Evolutionary conservation across 2,888 invertebrate species (phyloP).

Genomic region (Sphinx pinastri): DNA sequence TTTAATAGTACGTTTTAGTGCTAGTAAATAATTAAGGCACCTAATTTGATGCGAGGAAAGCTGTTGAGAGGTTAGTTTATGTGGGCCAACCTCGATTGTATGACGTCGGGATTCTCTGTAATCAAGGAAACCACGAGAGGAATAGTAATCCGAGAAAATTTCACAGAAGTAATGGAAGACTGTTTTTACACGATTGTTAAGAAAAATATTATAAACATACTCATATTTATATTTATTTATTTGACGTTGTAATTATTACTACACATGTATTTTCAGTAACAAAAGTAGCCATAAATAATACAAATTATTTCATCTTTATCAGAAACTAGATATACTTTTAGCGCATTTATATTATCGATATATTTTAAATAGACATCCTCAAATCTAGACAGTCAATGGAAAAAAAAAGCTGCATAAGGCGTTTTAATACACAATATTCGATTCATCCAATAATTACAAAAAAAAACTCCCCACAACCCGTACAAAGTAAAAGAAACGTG

Average conservation of each 20-base stretch:
- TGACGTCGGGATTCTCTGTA: slow-evolving; percentile 52
- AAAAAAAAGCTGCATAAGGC: no score
- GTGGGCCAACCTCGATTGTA: slow-evolving; percentile 65
- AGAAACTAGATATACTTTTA: no score
- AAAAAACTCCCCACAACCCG: not conserved
- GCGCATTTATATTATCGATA: no score
- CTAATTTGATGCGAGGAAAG: slow-evolving; percentile 80
- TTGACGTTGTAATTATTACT: no score
- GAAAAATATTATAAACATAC: no score
- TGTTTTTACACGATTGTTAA: not conserved
- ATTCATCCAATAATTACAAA: not conserved
- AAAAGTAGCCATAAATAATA: no score
- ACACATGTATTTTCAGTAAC: no score
- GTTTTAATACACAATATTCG: no score
- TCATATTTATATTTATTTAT: no score
- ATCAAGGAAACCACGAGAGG: slow-evolving; percentile 42
- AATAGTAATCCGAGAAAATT: slow-evolving; percentile 2
- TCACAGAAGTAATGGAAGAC: not conserved
- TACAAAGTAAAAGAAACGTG: not conserved
- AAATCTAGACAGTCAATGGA: no score
- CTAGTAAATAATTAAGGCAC: slow-evolving; percentile 80
- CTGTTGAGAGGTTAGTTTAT: slow-evolving; percentile 67
- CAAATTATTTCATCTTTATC: no score
- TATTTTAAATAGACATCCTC: no score
- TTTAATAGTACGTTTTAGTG: slow-evolving; percentile 75